These are phyloP conservation scores for Dipodomys spectabilis DNA, from an alignment of 2,113 vertebrate genomes.

Conservation along the genomic window DNA sequence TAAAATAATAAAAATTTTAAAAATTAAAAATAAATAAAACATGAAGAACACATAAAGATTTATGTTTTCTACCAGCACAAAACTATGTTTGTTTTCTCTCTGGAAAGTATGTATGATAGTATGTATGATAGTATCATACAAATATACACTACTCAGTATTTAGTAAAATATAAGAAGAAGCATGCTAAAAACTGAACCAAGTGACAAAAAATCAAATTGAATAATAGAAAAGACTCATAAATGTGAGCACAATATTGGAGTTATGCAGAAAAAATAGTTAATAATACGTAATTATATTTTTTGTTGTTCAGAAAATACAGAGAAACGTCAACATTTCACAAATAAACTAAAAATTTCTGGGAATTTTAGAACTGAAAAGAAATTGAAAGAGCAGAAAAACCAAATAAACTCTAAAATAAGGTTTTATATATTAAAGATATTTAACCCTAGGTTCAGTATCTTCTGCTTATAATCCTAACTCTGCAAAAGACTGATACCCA, in stretches of 20 bases:
- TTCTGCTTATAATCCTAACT: too few species aligned
- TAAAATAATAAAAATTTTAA: too few species aligned
- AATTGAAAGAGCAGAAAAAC: background rate
- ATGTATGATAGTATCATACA: too few species aligned
- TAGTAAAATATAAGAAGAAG: background rate
- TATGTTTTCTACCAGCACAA: too few species aligned
- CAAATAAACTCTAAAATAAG: too few species aligned
- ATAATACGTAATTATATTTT: background rate
- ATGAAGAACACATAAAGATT: too few species aligned
- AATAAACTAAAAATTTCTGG: background rate
- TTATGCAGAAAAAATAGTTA: background rate
- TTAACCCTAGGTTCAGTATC: too few species aligned
- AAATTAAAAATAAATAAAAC: too few species aligned
- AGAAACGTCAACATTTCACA: background rate
- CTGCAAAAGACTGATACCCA: too few species aligned
- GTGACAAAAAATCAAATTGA: background rate
- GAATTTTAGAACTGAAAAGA: conserved; percentile 19
- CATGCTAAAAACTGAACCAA: background rate
- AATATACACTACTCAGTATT: background rate
- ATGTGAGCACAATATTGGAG: background rate
- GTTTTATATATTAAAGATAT: too few species aligned
- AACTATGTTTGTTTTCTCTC: too few species aligned
- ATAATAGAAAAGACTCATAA: background rate
- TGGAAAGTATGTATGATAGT: too few species aligned
- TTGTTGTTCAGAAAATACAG: background rate